Conservation (phyloP, 1,140 invertebrate genomes). For the Whitmania pigra region DNA sequence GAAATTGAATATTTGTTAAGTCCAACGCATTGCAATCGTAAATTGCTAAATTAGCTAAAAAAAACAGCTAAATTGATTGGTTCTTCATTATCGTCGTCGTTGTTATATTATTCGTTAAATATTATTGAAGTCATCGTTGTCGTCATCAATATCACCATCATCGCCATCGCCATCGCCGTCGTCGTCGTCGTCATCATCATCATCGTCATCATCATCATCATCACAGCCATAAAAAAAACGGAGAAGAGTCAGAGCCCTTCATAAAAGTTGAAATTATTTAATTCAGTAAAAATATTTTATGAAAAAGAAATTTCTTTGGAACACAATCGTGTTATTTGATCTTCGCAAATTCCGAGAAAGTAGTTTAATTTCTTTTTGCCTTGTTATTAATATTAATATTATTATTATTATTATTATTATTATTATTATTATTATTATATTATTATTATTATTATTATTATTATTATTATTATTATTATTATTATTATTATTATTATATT, state of each 20-base stretch:
- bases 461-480: constrained; percentile 13
- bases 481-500: constrained; percentile 12
- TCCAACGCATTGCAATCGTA: no score
- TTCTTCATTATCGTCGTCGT: background rate
- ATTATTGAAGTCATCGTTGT: background rate
- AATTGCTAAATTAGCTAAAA: no score
- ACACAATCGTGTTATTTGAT: background rate
- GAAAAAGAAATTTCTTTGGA: background rate
- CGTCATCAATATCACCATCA: background rate
- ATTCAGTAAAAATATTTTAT: background rate
- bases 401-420: background rate
- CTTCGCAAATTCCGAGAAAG: background rate
- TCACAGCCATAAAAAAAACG: no score
- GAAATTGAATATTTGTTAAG: no score
- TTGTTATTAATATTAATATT: background rate
- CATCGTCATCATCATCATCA: no score
- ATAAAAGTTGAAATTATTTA: no score
- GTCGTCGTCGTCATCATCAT: background rate
- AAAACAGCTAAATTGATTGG: no score
- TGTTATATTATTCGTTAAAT: no score
- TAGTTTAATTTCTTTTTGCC: background rate
- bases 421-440: background rate
- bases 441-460: constrained; percentile 11
- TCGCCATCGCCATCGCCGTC: background rate
- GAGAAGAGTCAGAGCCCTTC: no score